Evolutionary conservation across 1,140 invertebrate genomes (phyloP).

Genomic region (Medauroidea extradentata): DNA sequence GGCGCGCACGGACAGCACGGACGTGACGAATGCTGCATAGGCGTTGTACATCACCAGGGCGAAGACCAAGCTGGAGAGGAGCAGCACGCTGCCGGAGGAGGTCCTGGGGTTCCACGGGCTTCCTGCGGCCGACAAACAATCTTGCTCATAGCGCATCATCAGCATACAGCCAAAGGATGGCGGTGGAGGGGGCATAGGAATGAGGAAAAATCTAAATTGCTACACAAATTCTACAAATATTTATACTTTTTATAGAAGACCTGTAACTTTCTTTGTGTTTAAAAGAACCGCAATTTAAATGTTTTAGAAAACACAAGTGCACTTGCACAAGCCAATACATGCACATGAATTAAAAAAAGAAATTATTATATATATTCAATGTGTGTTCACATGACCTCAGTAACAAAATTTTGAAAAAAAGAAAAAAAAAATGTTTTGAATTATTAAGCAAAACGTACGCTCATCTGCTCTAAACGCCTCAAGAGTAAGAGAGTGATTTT

Average conservation of each 20-base stretch:
- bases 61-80: conserved; percentile 54
- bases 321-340: no score
- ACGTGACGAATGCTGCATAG: conserved; percentile 59
- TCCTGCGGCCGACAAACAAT: conserved; percentile 39
- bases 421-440: no score
- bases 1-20: conserved; percentile 56
- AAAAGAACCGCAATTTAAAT: no score
- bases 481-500: no score
- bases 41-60: conserved; percentile 55
- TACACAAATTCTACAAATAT: neutral
- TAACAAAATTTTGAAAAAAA: no score
- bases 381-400: no score
- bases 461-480: no score
- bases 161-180: neutral
- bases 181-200: neutral
- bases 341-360: no score
- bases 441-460: no score
- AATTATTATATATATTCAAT: no score
- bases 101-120: conserved; percentile 52
- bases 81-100: conserved; percentile 51
- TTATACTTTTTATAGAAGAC: neutral
- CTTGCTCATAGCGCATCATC: neutral
- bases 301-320: no score
- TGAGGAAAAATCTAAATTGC: neutral
- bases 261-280: no score